Percentiles rank a stretch among this genome's conserved stretches.
phyloP scores from a whole-genome alignment of 64 coral and sea anemone species.

The Montipora foliosa region DNA sequence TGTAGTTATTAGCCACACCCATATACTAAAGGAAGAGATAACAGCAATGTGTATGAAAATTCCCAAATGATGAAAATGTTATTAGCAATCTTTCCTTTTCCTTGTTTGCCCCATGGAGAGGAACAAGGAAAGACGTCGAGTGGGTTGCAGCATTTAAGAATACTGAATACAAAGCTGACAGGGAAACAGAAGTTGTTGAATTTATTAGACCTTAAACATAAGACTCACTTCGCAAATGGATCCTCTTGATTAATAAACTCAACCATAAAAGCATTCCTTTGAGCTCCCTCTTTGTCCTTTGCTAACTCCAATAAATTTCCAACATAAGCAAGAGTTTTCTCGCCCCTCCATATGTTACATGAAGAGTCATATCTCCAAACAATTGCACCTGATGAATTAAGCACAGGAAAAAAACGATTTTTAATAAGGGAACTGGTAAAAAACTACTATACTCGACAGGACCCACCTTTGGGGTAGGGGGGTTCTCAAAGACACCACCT shows the following conservation, averaged over 20 bases:
- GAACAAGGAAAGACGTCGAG: too few relatives aligned
- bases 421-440: background rate
- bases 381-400: conserved; percentile 48
- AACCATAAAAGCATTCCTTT: conserved; percentile 88
- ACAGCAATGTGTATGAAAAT: too few relatives aligned
- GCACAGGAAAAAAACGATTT: background rate
- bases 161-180: too few relatives aligned
- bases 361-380: conserved; percentile 73
- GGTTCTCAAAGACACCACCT: too few relatives aligned
- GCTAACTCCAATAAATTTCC: conserved; percentile 70
- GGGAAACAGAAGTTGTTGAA: too few relatives aligned
- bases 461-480: too few relatives aligned
- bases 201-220: background rate
- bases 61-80: too few relatives aligned
- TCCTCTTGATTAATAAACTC: conserved; percentile 96
- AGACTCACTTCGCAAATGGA: conserved; percentile 74
- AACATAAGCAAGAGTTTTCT: conserved; percentile 77
- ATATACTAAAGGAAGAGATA: background rate
- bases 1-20: background rate
- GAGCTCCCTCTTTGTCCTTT: conserved; percentile 87
- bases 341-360: conserved; percentile 54
- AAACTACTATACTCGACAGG: background rate
- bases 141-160: too few relatives aligned
- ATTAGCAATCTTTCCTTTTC: too few relatives aligned
- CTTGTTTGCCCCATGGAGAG: too few relatives aligned